Percentiles rank a stretch among this genome's conserved stretches.
Conservation (phyloP, 1,140 invertebrate species). For the Caenorhabditis inopinata region DNA sequence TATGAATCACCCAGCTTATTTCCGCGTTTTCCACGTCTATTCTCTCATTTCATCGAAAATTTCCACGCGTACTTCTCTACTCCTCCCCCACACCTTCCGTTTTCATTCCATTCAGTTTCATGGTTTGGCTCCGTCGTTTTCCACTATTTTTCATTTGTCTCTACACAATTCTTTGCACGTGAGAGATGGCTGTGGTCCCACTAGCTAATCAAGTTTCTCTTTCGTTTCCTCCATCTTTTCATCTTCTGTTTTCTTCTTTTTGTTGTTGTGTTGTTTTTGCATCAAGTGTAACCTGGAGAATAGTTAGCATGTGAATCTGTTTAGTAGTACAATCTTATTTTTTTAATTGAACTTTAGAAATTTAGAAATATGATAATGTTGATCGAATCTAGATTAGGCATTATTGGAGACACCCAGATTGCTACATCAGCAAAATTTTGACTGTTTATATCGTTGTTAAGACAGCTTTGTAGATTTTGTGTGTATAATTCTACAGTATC, state of each 20-base stretch:
- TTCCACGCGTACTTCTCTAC: not conserved
- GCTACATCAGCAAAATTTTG: no score
- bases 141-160: conserved; percentile 25
- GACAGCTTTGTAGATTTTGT: no score
- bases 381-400: no score
- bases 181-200: not conserved
- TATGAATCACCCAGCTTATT: not conserved
- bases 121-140: conserved; percentile 8
- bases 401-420: no score
- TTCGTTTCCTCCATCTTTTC: not conserved
- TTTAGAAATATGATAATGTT: not conserved
- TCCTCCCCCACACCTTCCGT: not conserved
- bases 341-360: no score
- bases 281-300: no score
- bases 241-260: not conserved
- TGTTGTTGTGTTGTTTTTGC: no score
- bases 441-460: no score
- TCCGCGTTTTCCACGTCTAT: not conserved
- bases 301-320: no score
- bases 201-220: conserved; percentile 1
- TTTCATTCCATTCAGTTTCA: conserved; percentile 1
- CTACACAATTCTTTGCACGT: not conserved
- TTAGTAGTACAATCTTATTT: no score
- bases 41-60: no score
- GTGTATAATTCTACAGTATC: no score